Base-by-base conservation (phyloP, 2,797 vertebrate genomes). In the Anomalospiza imberbis region DNA sequence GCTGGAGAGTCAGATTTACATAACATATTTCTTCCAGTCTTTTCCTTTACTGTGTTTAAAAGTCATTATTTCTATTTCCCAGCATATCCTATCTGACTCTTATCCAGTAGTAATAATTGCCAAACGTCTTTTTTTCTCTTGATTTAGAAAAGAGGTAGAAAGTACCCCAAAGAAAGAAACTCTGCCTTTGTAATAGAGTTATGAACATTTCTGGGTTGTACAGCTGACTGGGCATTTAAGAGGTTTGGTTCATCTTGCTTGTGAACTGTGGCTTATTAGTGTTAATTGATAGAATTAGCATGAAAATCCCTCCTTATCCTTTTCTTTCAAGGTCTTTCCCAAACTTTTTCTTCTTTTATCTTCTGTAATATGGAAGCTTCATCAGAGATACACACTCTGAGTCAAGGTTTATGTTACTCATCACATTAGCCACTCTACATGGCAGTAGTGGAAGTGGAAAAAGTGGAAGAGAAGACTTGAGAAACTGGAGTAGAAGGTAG, bases 401-500 rank as follows among this genome's bases (percentile, higher is more conserved):
- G 74, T 85, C 53, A 91, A 93, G 21, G 25, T 47, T 80, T 44
- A 7, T 36, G 34, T 92, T 84, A 93, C 53, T 88, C 65, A 92
- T 74, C 65, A 29, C 53, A 68, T 73, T 61, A 93, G 38, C 75
- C 53, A 61, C 53, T 57, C 55, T 53, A 42, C 25, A 25, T 24
- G 10, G 50, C 50, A 89, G 47, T 17, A 81, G 65, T 54, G 72
- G 68, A 94, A 84, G 65, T 24, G 47, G 80, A 90, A 88, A 71
- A 88, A 84, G 50, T 65, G 13, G 70, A 85, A 76, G n/a, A 85
- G 34, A 78, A 79, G 57, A 65, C 38, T 45, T 77, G 24, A 89
- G 81, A 94, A 94, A 89, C 19, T 74, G 50, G 65, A 91, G 54
- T 78, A 91, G 65, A 96, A 93, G 14, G 21, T 80, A 67, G 53